Evolutionary conservation across 1,140 invertebrate genomes (phyloP), one percentile per base, ranked within the genome.

Genomic region (Sarcophaga peregrina): DNA sequence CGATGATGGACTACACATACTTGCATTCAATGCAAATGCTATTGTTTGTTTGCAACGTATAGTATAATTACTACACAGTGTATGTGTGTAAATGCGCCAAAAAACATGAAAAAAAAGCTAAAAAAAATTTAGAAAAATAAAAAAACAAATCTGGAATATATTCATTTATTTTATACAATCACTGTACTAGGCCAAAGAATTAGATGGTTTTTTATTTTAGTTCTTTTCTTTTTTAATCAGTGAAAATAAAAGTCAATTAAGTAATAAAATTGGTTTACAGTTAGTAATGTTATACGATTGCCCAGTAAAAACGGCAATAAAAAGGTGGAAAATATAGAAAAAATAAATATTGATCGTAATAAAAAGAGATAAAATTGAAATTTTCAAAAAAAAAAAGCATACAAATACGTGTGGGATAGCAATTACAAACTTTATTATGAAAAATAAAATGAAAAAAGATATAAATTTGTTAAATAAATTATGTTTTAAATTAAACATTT

Each of bases 231-330:
- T 37, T 20, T 20, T 68, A n/a, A 68, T 68, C 62, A 68, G 62
- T 20, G 17, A 68, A 68, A 68, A 68, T 20, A 68, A 68, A 68
- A 68, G n/a, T 68, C 62, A 68, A 68, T 68, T 68, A 68, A 68
- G 62, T 9, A 5, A 68, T 68, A 68, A 68, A 17, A 68, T 68
- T 68, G n/a, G 62, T 68, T 20, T 68, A 20, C 62, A 68, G 62
- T 68, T 9, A 20, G 10, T 20, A 68, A 68, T 10, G 20, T 17
- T 20, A 25, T 20, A 25, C n/a, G 9, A 68, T 68, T 68, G n/a
- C 25, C 4, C 4, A 37, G 25, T 1, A 37, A 37, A 37, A 37
- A 37, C 4, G 25, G 25, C 25, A 37, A 37, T 37, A 37, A 37
- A 37, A 37, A 37, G 4, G 25, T 37, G 25, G 25, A 37, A 37